Base-by-base conservation (phyloP, 2,113 vertebrate species). In the Apus apus region DNA sequence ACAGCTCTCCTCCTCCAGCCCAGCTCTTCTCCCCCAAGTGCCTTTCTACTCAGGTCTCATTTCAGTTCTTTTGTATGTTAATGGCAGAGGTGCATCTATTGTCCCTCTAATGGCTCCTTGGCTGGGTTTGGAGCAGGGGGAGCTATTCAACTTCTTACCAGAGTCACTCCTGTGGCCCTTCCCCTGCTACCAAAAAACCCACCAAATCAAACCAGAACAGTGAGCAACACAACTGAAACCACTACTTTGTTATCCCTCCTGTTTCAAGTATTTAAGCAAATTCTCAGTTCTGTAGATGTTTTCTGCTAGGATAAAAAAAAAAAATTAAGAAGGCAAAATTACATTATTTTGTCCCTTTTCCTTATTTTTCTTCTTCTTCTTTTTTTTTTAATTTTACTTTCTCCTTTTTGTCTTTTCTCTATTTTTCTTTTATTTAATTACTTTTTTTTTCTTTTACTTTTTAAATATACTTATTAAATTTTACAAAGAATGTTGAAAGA, bases 341-440 rank as follows among this genome's bases (percentile, higher is more conserved):
- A 45, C 17, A 38, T 2, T 4, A 9, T 16, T 29, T 53, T 5
- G 4, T 1, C 2, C 14, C 40, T 15, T 54, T n/a, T 45, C 8
- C 21, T 48, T 48, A 9, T 19, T 11, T 22, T 50, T 19, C 45
- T 46, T 18, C 18, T 46, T 46, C 14, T 46, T 18, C 18, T 46
- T 19, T 15, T 46, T 46, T 8, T 46, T 19, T 5, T 17, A 19
- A 18, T 46, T 46, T 46, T 46, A 19, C 48, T 50, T 50, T 13
- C 15, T 3, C 3, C 8, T 43, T 6, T 2, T 2, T 5, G 10
- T 64, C 4, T 21, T 5, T 5, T 4, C 22, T 27, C 40, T 2
- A 6, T 1, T 4, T 6, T 25, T 50, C 1, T 1, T 11, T 14
- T 38, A 38, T 38, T 38, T 19, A 5, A 1, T 1, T 3, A 6